phyloP scores from a whole-genome alignment of 2,888 invertebrate species.

The Asteroscopus sphinx region DNA sequence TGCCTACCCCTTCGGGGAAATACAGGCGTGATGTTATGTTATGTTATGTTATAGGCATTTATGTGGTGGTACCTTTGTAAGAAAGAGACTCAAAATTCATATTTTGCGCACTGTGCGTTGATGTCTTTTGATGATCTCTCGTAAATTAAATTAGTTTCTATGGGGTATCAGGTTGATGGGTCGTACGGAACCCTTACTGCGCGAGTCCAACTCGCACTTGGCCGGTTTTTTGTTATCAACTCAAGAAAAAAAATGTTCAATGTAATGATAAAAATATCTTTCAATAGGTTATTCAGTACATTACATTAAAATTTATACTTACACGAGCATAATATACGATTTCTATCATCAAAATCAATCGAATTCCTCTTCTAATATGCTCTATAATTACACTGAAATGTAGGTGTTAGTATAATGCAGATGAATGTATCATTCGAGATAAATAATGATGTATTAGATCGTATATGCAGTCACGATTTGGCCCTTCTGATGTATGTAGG shows the following conservation, averaged over 20 bases:
- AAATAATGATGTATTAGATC: constrained; percentile 44
- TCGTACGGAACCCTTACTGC: too few species aligned
- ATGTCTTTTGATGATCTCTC: too few species aligned
- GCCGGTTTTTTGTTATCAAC: too few species aligned
- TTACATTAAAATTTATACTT: background rate
- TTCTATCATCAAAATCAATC: constrained; percentile 48
- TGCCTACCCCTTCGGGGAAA: too few species aligned
- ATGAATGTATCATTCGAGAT: constrained; percentile 43
- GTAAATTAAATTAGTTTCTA: too few species aligned
- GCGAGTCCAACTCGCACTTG: too few species aligned
- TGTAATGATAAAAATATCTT: background rate
- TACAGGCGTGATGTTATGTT: too few species aligned
- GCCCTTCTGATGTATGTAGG: constrained; percentile 39
- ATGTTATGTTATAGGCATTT: too few species aligned
- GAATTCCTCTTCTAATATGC: constrained; percentile 34
- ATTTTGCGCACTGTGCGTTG: too few species aligned
- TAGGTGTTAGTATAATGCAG: constrained; percentile 47
- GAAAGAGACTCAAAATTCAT: too few species aligned
- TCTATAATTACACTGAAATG: constrained; percentile 46
- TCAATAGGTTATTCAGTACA: background rate
- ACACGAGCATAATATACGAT: constrained; percentile 11
- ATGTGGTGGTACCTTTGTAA: too few species aligned
- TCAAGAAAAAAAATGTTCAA: background rate
- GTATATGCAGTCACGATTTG: constrained; percentile 40
- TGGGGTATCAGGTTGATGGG: too few species aligned